Evolutionary conservation across 2,113 vertebrate species (phyloP).

Genomic region (Cygnus atratus): DNA sequence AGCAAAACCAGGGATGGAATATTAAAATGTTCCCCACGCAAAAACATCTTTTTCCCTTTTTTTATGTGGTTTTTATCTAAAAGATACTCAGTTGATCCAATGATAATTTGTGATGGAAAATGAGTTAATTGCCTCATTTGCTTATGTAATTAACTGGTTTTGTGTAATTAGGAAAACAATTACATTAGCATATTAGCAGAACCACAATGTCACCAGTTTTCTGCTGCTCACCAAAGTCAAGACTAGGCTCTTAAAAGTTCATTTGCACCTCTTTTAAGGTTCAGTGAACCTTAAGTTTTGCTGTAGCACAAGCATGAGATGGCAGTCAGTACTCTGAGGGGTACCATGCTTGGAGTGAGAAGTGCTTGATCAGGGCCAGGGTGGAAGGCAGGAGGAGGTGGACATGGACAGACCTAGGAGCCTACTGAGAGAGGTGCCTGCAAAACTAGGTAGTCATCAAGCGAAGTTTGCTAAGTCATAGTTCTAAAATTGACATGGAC

Average conservation of each 20-base stretch:
- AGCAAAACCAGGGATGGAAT: not conserved
- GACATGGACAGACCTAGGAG: not conserved
- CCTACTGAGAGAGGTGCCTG: not conserved
- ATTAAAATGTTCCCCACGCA: not conserved
- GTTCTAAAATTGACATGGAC: not conserved
- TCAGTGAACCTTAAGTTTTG: not conserved
- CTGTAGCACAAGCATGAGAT: accelerated
- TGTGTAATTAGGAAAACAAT: not conserved
- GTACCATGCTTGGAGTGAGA: not conserved
- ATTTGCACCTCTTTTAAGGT: not conserved
- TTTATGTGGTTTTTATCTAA: not conserved
- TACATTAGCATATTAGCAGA: not conserved
- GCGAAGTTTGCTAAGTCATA: not conserved
- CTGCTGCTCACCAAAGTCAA: not conserved
- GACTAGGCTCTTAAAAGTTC: not conserved
- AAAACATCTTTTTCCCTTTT: not conserved
- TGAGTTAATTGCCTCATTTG: not conserved
- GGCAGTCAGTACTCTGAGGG: not conserved
- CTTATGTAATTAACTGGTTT: not conserved
- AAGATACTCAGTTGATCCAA: not conserved
- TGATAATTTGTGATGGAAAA: not conserved
- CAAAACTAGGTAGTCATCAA: not conserved
- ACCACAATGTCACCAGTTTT: not conserved
- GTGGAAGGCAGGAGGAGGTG: not conserved
- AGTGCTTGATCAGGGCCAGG: not conserved